Conservation (phyloP, 1,140 invertebrate species). For the Dendrolimus punctatus region DNA sequence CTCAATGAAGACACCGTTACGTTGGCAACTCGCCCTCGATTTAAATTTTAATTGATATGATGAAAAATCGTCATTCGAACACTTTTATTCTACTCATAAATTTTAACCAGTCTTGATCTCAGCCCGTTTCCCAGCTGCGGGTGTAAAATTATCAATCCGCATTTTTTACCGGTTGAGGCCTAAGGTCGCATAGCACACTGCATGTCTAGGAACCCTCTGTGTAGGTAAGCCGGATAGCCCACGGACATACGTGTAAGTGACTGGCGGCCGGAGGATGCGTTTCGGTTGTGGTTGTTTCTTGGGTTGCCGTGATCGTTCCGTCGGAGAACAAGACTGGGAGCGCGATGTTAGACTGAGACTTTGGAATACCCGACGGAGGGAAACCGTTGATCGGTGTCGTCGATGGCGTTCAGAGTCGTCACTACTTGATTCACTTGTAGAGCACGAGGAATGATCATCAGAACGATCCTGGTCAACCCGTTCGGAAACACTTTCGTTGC, state of each 20-base stretch:
- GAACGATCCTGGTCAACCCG: conserved; percentile 41
- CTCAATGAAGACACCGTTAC: conserved; percentile 42
- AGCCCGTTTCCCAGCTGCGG: conserved; percentile 28
- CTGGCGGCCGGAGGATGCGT: conserved; percentile 80
- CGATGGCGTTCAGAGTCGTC: conserved; percentile 70
- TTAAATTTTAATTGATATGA: conserved; percentile 59
- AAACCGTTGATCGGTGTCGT: conserved; percentile 76
- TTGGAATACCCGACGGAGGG: conserved; percentile 80
- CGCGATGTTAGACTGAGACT: conserved; percentile 75
- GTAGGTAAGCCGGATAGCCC: conserved; percentile 86
- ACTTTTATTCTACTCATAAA: conserved; percentile 44
- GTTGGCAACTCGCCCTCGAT: conserved; percentile 25
- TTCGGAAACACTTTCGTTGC: conserved; percentile 61
- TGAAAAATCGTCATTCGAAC: conserved; percentile 38
- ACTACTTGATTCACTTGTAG: conserved; percentile 75
- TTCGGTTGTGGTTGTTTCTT: conserved; percentile 78
- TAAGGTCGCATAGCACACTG: conserved; percentile 40
- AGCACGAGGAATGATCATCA: conserved; percentile 68
- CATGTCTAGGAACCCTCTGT: conserved; percentile 79
- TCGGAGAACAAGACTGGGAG: conserved; percentile 75
- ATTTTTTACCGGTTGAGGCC: conserved; percentile 53
- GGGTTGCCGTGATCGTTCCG: conserved; percentile 57
- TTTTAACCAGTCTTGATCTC: conserved; percentile 61
- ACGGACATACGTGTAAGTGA: conserved; percentile 84
- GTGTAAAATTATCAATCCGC: conserved; percentile 5